phyloP scores from a whole-genome alignment of 2,113 vertebrate genomes.

The Ginglymostoma cirratum region DNA sequence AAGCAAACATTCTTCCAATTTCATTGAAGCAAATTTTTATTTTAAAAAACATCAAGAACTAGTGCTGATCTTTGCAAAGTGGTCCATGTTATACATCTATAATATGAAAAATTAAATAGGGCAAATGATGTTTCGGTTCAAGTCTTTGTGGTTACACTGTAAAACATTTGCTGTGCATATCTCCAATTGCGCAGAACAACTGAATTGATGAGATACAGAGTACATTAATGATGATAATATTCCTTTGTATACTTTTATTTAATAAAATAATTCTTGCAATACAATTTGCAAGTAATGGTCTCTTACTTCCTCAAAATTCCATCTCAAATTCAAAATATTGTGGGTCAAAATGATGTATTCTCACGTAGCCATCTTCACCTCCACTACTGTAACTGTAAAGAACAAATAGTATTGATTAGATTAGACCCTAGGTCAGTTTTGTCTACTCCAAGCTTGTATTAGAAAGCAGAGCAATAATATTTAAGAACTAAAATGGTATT shows the following conservation, averaged over 20 bases:
- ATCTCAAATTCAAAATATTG: slow-evolving; percentile 98
- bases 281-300: background rate
- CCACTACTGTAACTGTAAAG: slow-evolving; percentile 86
- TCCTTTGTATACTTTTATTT: slow-evolving; percentile 1
- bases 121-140: background rate
- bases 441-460: background rate
- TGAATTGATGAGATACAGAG: background rate
- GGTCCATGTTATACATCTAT: background rate
- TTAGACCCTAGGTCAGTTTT: too few species aligned
- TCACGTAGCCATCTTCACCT: slow-evolving; percentile 88
- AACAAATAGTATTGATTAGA: slow-evolving; percentile 28
- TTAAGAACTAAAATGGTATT: background rate
- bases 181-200: background rate
- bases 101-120: background rate
- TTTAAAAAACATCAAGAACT: background rate
- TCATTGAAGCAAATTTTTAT: background rate
- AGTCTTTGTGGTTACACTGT: too few species aligned
- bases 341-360: slow-evolving; percentile 93
- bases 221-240: background rate
- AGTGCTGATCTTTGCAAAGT: background rate
- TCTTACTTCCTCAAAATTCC: slow-evolving; percentile 64
- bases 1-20: background rate
- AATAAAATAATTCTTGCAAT: background rate
- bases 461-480: background rate
- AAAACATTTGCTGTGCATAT: background rate